Conservation (phyloP, 2,113 vertebrate species). For the Clarias macrocephalus region DNA sequence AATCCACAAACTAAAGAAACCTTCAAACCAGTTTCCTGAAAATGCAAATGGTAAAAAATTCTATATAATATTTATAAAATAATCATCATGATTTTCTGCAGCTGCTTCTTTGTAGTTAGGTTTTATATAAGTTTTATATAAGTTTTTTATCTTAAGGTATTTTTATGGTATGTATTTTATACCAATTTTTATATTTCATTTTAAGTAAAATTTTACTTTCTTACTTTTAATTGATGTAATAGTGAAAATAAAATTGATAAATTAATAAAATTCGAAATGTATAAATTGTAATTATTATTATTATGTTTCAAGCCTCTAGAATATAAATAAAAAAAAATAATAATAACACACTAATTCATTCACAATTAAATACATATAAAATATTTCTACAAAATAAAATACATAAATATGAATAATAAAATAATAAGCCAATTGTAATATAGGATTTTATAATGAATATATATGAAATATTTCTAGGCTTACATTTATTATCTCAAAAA, state of each 20-base stretch:
- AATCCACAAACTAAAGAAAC: background rate
- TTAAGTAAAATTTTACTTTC: background rate
- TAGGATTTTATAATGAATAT: background rate
- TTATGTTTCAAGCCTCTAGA: too few species aligned
- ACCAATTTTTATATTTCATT: background rate
- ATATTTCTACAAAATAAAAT: background rate
- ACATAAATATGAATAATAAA: background rate
- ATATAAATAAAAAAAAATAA: background rate
- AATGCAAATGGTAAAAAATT: background rate
- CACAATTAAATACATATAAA: background rate
- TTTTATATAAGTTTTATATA: too few species aligned
- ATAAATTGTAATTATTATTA: background rate
- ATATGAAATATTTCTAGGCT: background rate
- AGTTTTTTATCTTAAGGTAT: too few species aligned
- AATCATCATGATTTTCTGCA: background rate
- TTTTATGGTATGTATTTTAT: background rate
- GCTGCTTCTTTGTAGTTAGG: too few species aligned
- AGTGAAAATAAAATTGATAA: background rate
- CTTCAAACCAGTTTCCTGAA: background rate
- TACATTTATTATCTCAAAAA: background rate
- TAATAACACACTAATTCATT: background rate
- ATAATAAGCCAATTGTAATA: background rate
- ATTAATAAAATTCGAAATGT: background rate
- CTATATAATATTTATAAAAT: background rate
- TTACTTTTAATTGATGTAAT: background rate